Percentiles rank a stretch among this genome's conserved stretches.
Evolutionary conservation across 2,797 vertebrate genomes (phyloP).

Genomic region (Sciaenops ocellatus): DNA sequence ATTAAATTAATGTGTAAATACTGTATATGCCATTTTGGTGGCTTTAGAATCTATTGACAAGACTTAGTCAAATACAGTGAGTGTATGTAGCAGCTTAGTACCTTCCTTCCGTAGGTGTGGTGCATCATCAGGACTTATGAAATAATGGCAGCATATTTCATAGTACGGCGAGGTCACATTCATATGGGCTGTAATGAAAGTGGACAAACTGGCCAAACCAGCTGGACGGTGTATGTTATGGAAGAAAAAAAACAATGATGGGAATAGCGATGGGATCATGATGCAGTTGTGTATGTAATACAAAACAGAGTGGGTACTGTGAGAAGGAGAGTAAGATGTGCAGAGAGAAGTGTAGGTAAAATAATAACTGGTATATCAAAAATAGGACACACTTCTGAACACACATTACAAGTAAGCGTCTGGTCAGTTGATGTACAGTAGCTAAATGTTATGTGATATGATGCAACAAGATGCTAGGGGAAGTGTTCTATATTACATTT

Average conservation of each 20-base stretch:
- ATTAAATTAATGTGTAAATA: neutral
- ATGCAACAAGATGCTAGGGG: neutral
- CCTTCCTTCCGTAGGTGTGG: neutral
- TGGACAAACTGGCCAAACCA: neutral
- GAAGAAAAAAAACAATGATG: neutral
- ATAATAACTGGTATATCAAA: neutral
- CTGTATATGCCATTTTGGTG: neutral
- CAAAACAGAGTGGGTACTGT: neutral
- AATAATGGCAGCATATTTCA: neutral
- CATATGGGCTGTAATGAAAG: neutral
- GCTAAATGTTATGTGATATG: neutral
- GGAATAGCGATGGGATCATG: neutral
- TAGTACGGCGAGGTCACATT: neutral
- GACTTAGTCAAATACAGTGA: neutral
- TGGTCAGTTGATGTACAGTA: neutral
- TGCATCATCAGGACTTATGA: neutral
- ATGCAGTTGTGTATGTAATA: neutral
- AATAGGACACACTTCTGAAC: neutral
- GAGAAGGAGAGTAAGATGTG: neutral
- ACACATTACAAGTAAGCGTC: neutral
- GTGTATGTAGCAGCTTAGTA: neutral
- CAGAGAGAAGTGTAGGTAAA: neutral
- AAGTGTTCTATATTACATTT: too few species aligned
- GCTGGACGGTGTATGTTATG: neutral
- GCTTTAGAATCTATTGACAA: neutral